A percentile compares a stretch with the other conserved stretches of the same genome.
phyloP scores from a whole-genome alignment of 2,797 vertebrate genomes.

The Propithecus perrieri region DNA sequence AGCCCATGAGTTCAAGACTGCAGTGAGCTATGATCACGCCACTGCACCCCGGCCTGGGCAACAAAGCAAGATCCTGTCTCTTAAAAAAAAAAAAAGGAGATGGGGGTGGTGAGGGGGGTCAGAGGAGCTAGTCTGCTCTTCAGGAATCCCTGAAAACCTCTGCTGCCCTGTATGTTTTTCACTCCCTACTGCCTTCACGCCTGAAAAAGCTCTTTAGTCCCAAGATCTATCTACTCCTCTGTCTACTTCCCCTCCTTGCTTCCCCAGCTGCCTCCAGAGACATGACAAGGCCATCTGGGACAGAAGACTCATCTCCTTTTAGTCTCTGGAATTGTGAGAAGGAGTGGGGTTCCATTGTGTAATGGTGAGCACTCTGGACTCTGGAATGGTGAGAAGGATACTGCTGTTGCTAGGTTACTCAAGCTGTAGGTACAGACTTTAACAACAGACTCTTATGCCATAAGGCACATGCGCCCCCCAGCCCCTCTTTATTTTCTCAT shows the following conservation, averaged over 20 bases:
- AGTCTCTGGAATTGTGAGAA: conserved; percentile 51
- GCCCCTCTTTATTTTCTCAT: conserved; percentile 38
- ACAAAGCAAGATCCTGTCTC: too few species aligned
- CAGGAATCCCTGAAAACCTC: background rate
- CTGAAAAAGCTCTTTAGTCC: conserved; percentile 7
- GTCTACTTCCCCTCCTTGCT: background rate
- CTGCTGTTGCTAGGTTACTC: conserved; percentile 57
- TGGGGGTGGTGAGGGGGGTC: too few species aligned
- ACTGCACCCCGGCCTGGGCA: too few species aligned
- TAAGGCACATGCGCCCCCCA: background rate
- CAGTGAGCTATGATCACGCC: too few species aligned
- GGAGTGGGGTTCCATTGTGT: background rate
- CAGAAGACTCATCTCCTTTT: conserved; percentile 45
- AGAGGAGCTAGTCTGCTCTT: background rate
- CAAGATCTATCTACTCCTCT: background rate
- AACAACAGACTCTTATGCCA: background rate
- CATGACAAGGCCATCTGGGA: background rate
- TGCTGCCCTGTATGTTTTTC: background rate
- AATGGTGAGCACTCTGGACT: background rate
- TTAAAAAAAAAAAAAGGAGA: too few species aligned
- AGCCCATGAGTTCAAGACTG: too few species aligned
- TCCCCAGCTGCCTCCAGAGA: background rate
- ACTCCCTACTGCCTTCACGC: background rate
- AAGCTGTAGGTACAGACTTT: background rate
- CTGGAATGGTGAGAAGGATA: conserved; percentile 49